Evolutionary conservation across 2,113 vertebrate genomes (phyloP), one percentile per base, ranked within the genome.

Genomic region (Oncorhynchus kisutch): DNA sequence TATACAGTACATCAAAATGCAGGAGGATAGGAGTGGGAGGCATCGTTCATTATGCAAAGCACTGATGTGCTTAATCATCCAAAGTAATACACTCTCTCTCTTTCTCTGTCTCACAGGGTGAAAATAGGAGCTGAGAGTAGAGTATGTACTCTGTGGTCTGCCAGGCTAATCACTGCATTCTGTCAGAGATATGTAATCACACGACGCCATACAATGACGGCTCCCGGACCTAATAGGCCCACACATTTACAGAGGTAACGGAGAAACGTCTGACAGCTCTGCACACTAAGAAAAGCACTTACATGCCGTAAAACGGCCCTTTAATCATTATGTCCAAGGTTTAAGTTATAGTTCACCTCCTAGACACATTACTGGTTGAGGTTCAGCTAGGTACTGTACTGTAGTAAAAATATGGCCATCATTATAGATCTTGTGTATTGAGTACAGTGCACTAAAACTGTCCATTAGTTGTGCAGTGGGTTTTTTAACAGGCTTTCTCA

Each of bases 151-250:
- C 57, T 87, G 90, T 76, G 91, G 87, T 90, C 24, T 80, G 27
- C 74, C 83, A 77, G 83, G 84, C 82, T 90, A 88, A 91, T 90
- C 77, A 62, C 77, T 80, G 82, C 88, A 91, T 92, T 91, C 88
- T 93, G 87, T 82, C 75, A 76, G 82, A 54, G 81, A 88, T 88
- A 87, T 90, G 91, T 93, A 90, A 92, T 94, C 87, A 71, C 87
- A 93, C 92, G 88, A 92, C 87, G 31, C 77, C 84, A 90, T 85
- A 75, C 79, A 3, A 20, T 85, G 84, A 91, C 77, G 71, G 82
- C 82, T 79, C 79, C 82, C 57, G 82, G 76, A 73, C 77, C 84
- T 80, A 81, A 91, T 89, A 87, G 87, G 59, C 73, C 49, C 34
- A 25, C 69, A 75, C 67, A 25, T 62, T n/a, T 79, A 13, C 62